Base-by-base conservation (phyloP, 2,888 invertebrate species). In the Pachycephus smyrnensis region DNA sequence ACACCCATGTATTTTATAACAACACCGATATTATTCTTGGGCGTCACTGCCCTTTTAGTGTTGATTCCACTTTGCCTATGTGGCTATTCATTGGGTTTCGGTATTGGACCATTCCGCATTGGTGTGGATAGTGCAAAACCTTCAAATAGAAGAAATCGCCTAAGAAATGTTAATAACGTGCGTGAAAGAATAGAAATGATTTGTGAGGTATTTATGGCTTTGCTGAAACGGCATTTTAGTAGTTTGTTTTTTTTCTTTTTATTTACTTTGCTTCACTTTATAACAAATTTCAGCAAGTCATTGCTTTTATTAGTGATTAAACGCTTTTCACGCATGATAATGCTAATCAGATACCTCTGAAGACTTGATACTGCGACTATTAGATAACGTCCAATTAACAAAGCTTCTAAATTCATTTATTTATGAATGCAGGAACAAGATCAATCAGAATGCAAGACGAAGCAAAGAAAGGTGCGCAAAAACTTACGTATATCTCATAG, bases 51-150 rank as follows among this genome's bases (percentile, higher is more conserved):
- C 55, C 12, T 81, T 23, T 55, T 86, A 35, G 36, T 80, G 69
- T 15, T 83, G 36, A 30, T 84, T 31, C 76, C 86, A 12, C 76
- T 89, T 69, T 75, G 79, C 73, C 31, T 82, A 23, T 35, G 77
- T 33, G 87, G 89, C 11, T 86, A 85, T 36, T 84, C 86, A 1
- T 23, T 88, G 31, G 83, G 82, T 68, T n/a, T 89, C 11, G 84
- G 81, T 35, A 12, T 88, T 0, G 88, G 88, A 11, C 87, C 88
- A 23, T 79, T 89, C 3, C 81, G 55, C 15, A 55, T 55, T 6
- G 23, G 55, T 9, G 9, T 31, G 36, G 11, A 33, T 4, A 37
- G 33, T 36, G 23, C 31, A 4, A 80, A 11, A 30, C 73, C 73
- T 12, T 15, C 73, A 15, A 33, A 73, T 40, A 71, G 68, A 73